Evolutionary conservation across 2,797 vertebrate genomes (phyloP).

Genomic region (Dermochelys coriacea): DNA sequence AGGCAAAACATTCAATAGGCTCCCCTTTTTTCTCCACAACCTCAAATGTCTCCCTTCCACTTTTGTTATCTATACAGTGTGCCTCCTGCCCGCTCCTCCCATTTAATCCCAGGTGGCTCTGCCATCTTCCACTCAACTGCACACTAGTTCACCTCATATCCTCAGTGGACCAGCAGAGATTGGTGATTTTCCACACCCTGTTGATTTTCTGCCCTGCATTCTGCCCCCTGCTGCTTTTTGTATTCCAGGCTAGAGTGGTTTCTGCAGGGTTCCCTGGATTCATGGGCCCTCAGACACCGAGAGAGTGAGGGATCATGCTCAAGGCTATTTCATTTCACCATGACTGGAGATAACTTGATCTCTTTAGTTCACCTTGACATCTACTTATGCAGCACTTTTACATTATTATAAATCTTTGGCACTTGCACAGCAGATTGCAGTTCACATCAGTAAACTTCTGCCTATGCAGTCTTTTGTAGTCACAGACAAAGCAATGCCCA

Average conservation of each 20-base stretch:
- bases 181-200: not conserved
- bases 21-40: too few species aligned
- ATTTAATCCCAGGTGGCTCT: not conserved
- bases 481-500: not conserved
- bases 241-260: rapidly evolving
- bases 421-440: not conserved
- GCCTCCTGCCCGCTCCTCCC: not conserved
- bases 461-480: not conserved
- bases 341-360: not conserved
- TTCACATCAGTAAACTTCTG: not conserved
- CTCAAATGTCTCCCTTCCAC: not conserved
- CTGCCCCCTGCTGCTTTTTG: not conserved
- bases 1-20: not conserved
- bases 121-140: not conserved
- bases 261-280: not conserved
- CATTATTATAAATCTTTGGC: rapidly evolving
- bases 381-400: not conserved
- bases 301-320: not conserved
- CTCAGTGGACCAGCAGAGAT: not conserved
- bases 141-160: not conserved
- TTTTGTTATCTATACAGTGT: not conserved
- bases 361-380: rapidly evolving
- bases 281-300: not conserved
- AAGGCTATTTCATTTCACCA: not conserved
- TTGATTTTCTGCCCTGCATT: not conserved